Base-by-base conservation (phyloP, 2,888 invertebrate species). In the Agrotis ipsilon region DNA sequence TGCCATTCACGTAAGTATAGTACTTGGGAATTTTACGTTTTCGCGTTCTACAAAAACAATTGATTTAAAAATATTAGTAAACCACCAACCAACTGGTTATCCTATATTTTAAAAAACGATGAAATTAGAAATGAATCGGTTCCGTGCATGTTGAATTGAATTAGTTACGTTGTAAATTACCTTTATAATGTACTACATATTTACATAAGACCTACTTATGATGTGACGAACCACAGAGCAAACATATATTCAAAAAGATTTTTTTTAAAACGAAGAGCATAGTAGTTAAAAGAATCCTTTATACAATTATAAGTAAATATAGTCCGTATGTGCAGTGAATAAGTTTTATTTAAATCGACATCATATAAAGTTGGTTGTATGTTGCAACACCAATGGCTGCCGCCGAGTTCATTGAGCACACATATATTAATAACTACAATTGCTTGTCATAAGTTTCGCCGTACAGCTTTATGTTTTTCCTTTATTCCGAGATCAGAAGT, bases 401-500 rank as follows among this genome's bases (percentile, higher is more conserved):
- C 48, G 49, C n/a, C 65, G 58, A 62, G 80, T 80, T 57, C 82
- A 62, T 63, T 62, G 61, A 68, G 74, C 65, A 80, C 55, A 55
- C 62, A 52, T 72, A 62, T 65, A 82, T 72, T 79, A 75, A 82
- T 79, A 79, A 75, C 80, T 75, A 72, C 82, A 82, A 82, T 79
- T 79, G 82, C 66, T 63, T 70, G 68, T 79, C 66, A 66, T 46
- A 79, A 72, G 75, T 71, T 75, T 78, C 74, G 48, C 55, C 63
- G 76, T 45, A 79, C 62, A 49, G 61, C 16, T 76, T 78, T 72
- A 71, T 76, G 77, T 59, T 67, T 80, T 71, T 61, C 76, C 67
- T 71, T 81, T 81, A 78, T 77, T 69, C 75, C 67, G 43, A 62
- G 64, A 72, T 78, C 32, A 24, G 48, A 54, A 24, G 46, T 67